A percentile compares a stretch with the other conserved stretches of the same genome.
Evolutionary conservation across 1,140 invertebrate genomes (phyloP).

Genomic region (Zaprionus vittiger): DNA sequence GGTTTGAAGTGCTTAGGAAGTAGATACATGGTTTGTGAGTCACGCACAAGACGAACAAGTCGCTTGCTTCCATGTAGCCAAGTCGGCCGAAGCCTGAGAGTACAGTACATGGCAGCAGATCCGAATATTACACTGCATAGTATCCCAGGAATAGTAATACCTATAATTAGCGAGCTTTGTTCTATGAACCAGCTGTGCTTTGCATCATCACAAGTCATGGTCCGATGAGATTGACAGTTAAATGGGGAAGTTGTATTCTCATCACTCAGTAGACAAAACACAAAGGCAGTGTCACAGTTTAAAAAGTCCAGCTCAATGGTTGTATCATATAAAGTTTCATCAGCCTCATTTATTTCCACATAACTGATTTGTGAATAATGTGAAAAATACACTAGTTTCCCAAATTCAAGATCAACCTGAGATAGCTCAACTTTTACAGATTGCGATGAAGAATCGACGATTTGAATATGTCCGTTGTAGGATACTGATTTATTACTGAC

Average conservation of each 20-base stretch:
- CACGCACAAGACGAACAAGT: not conserved
- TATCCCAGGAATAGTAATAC: slow-evolving; percentile 33
- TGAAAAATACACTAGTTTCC: slow-evolving; percentile 43
- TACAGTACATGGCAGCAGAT: slow-evolving; percentile 35
- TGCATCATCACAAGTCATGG: slow-evolving; percentile 17
- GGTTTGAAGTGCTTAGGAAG: slow-evolving; percentile 22
- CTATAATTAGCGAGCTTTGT: slow-evolving; percentile 35
- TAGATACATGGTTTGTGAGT: slow-evolving; percentile 40
- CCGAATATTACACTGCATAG: slow-evolving; percentile 47
- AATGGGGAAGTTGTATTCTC: slow-evolving; percentile 15
- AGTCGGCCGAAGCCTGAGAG: slow-evolving; percentile 49
- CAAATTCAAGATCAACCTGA: not conserved
- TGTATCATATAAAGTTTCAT: not conserved
- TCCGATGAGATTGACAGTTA: slow-evolving; percentile 50
- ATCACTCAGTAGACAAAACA: slow-evolving; percentile 45
- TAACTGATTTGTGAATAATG: not conserved
- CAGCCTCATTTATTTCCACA: not conserved
- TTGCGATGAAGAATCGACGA: slow-evolving; percentile 3
- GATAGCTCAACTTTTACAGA: slow-evolving; percentile 18
- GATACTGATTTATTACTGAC: not conserved
- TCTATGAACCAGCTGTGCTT: slow-evolving; percentile 39
- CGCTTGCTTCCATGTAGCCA: slow-evolving; percentile 44
- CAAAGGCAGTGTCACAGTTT: slow-evolving; percentile 31
- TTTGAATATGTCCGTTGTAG: slow-evolving; percentile 21
- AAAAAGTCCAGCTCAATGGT: slow-evolving; percentile 9